Evolutionary conservation across 2,797 vertebrate species (phyloP).

Genomic region (Silurus lanzhouensis): DNA sequence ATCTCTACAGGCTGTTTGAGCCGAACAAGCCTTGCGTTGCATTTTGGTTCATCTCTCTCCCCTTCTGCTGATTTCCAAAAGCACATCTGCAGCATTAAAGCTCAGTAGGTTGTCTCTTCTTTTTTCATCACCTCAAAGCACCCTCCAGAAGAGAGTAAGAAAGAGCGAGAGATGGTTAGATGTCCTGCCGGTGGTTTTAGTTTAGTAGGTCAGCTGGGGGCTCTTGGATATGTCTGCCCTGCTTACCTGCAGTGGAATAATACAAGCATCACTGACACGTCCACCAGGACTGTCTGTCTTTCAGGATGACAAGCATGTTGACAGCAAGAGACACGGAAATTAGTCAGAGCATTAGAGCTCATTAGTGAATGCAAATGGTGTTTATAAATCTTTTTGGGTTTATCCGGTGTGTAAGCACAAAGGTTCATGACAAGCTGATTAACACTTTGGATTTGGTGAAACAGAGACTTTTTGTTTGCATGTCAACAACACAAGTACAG

Average conservation of each 20-base stretch:
- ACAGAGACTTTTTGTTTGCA: neutral
- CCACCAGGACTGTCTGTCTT: slow-evolving; percentile 28
- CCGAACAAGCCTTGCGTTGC: neutral
- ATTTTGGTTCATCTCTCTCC: neutral
- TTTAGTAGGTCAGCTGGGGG: slow-evolving; percentile 37
- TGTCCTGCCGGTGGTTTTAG: slow-evolving; percentile 34
- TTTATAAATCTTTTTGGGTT: neutral
- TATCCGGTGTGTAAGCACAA: neutral
- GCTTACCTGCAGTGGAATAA: slow-evolving; percentile 33
- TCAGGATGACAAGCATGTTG: slow-evolving; percentile 26
- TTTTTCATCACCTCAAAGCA: slow-evolving; percentile 24
- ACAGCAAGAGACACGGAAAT: slow-evolving; percentile 21
- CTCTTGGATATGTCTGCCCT: slow-evolving; percentile 13
- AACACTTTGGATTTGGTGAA: neutral
- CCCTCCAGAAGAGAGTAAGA: neutral
- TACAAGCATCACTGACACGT: slow-evolving; percentile 24
- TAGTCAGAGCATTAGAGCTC: neutral
- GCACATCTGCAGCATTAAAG: slow-evolving; percentile 20
- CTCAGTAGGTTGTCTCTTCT: slow-evolving; percentile 22
- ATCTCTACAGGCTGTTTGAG: slow-evolving; percentile 7
- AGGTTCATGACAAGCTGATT: neutral
- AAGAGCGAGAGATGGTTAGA: neutral
- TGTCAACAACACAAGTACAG: neutral
- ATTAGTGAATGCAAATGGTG: slow-evolving; percentile 9
- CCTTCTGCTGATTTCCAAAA: neutral